phyloP scores from a whole-genome alignment of 2,797 vertebrate genomes.

The Pseudochirops cupreus region DNA sequence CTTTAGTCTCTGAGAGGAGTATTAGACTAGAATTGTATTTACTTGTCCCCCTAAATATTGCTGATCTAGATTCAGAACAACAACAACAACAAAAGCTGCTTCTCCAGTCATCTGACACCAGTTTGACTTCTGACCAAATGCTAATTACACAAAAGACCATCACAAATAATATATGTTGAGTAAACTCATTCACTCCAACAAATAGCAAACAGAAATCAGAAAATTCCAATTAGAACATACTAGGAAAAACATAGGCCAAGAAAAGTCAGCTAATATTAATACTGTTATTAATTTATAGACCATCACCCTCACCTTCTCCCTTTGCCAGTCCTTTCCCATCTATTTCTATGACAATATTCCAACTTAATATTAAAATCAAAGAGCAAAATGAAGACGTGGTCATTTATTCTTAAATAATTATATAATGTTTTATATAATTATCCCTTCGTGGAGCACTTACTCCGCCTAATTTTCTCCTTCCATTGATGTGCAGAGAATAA shows the following conservation, averaged over 20 bases:
- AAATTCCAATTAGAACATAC: not conserved
- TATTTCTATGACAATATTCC: not conserved
- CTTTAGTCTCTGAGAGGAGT: not conserved
- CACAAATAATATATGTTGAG: not conserved
- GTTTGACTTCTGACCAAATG: not conserved
- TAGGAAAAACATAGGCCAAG: not conserved
- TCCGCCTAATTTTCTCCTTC: not conserved
- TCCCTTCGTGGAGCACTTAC: not conserved
- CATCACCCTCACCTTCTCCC: not conserved
- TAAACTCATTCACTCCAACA: not conserved
- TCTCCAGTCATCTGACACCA: not conserved
- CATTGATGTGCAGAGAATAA: too few relatives aligned
- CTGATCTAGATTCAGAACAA: not conserved
- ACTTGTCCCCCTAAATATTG: not conserved
- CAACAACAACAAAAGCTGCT: not conserved
- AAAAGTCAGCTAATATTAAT: not conserved
- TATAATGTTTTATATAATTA: not conserved
- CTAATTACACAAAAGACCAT: not conserved
- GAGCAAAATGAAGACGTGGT: not conserved
- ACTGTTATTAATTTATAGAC: not conserved
- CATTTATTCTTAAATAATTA: not conserved
- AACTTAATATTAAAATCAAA: not conserved
- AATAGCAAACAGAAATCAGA: not conserved
- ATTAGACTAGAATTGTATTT: not conserved
- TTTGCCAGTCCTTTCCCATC: not conserved